These are phyloP conservation scores for Sebastiscus tertius DNA, from an alignment of 2,797 vertebrate species.

Conservation along the genomic window DNA sequence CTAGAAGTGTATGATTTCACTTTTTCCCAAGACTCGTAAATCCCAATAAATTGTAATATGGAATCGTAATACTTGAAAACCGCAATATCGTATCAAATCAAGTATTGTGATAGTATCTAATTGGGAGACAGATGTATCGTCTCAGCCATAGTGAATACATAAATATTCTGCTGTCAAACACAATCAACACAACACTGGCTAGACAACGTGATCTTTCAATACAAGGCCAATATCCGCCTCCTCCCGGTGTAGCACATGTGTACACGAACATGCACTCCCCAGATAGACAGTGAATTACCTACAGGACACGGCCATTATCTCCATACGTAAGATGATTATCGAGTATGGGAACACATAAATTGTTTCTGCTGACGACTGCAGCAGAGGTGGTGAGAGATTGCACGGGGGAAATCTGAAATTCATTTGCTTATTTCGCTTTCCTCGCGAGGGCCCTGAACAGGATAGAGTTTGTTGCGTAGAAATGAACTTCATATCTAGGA, in stretches of 20 bases:
- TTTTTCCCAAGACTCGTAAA: too few species aligned
- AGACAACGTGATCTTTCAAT: background rate
- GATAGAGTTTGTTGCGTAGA: background rate
- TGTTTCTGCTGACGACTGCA: conserved; percentile 39
- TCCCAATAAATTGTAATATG: fast-evolving
- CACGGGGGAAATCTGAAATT: conserved; percentile 50
- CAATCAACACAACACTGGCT: background rate
- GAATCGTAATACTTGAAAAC: too few species aligned
- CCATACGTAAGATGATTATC: conserved; percentile 43
- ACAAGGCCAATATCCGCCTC: background rate
- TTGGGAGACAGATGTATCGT: too few species aligned
- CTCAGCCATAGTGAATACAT: background rate
- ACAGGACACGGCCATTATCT: conserved; percentile 39
- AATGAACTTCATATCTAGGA: conserved; percentile 11
- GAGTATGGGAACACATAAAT: conserved; percentile 24
- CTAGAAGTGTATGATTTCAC: too few species aligned
- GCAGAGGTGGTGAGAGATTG: conserved; percentile 6
- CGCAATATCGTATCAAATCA: too few species aligned
- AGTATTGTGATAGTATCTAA: too few species aligned
- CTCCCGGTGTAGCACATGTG: background rate
- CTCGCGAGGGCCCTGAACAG: conserved; percentile 5
- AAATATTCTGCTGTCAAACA: background rate
- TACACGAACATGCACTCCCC: background rate
- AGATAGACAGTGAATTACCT: conserved; percentile 27
- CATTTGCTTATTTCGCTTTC: conserved; percentile 35